These are phyloP conservation scores for Cydia splendana DNA, from an alignment of 1,140 invertebrate genomes.

Conservation along the genomic window DNA sequence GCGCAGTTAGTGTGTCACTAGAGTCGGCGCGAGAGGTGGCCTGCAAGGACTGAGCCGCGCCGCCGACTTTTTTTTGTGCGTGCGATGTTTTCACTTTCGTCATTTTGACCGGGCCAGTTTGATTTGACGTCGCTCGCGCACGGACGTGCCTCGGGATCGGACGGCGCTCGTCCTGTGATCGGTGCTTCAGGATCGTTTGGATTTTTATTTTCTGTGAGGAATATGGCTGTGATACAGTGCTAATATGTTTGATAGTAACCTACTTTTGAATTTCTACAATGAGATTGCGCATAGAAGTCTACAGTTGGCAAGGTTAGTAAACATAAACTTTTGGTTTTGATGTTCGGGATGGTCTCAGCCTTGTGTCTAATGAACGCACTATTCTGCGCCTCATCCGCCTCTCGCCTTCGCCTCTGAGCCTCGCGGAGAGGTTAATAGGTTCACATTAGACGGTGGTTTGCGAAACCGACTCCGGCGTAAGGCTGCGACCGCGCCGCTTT, in stretches of 20 bases:
- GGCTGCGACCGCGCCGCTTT: conserved; percentile 63
- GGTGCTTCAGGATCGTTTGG: conserved; percentile 69
- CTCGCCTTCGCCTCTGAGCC: conserved; percentile 75
- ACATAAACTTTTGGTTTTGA: conserved; percentile 59
- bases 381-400: conserved; percentile 72
- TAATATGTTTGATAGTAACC: conserved; percentile 78
- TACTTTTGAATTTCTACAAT: conserved; percentile 78
- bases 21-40: conserved; percentile 76
- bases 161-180: conserved; percentile 76
- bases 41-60: conserved; percentile 76
- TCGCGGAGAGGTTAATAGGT: conserved; percentile 78
- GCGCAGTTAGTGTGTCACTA: conserved; percentile 77
- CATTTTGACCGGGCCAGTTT: conserved; percentile 79
- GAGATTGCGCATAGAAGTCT: conserved; percentile 77
- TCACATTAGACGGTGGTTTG: conserved; percentile 79
- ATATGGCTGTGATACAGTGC: conserved; percentile 77
- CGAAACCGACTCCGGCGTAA: conserved; percentile 69
- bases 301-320: conserved; percentile 77
- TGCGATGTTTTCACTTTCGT: conserved; percentile 80
- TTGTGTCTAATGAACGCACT: conserved; percentile 75
- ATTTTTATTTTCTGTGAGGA: conserved; percentile 65
- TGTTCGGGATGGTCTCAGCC: conserved; percentile 65
- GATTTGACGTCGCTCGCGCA: conserved; percentile 77
- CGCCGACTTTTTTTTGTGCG: conserved; percentile 76
- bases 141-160: conserved; percentile 73